Evolutionary conservation across 2,888 invertebrate genomes (phyloP).

Genomic region (Pteria penguin): DNA sequence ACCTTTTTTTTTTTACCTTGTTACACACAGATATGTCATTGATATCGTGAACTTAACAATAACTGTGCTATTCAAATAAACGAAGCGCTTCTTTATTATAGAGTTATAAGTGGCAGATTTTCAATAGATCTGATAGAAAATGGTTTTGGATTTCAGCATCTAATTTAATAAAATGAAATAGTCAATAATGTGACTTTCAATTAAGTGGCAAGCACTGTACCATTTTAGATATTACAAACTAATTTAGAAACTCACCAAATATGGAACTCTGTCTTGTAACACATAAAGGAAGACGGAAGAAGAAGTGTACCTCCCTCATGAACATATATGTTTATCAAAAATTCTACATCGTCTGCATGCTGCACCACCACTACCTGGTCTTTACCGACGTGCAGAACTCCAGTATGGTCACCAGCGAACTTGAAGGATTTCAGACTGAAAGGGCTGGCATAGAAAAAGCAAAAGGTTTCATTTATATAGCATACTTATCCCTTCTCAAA

Average conservation of each 20-base stretch:
- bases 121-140: too few relatives aligned
- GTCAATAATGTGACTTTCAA: too few relatives aligned
- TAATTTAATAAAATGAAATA: too few relatives aligned
- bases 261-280: conserved; percentile 53
- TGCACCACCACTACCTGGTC: conserved; percentile 58
- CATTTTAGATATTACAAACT: too few relatives aligned
- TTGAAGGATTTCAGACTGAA: conserved; percentile 48
- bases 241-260: conserved; percentile 59
- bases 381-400: conserved; percentile 63
- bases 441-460: conserved; percentile 36
- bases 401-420: conserved; percentile 64
- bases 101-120: too few relatives aligned
- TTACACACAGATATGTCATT: too few relatives aligned
- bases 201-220: too few relatives aligned
- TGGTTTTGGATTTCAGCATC: too few relatives aligned
- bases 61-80: too few relatives aligned
- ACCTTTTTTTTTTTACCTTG: too few relatives aligned
- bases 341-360: conserved; percentile 59
- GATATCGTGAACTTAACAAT: too few relatives aligned
- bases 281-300: conserved; percentile 61
- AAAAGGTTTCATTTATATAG: background rate
- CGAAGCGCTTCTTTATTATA: too few relatives aligned
- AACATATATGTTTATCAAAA: conserved; percentile 62
- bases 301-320: conserved; percentile 64
- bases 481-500: background rate